Base-by-base conservation (phyloP, 2,797 vertebrate species). In the Sebastes trivittatus region DNA sequence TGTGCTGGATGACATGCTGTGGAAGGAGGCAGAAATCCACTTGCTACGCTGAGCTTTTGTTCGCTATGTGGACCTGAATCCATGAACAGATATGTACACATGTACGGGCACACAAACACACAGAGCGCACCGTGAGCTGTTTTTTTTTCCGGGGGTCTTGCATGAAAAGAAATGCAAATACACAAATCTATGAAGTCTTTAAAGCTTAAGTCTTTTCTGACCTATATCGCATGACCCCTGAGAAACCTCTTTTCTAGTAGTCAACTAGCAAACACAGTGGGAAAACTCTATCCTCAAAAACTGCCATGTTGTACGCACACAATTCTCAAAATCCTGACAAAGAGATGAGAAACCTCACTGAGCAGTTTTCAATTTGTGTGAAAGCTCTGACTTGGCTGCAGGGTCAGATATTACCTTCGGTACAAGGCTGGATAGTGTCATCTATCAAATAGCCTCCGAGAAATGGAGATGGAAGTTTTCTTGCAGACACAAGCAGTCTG, bases 401-500 rank as follows among this genome's bases (percentile, higher is more conserved):
- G 56, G 69, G 77, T 90, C 85, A 85, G 23, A 77, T 84, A 81
- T 85, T 81, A 73, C 71, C 64, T 78, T 72, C 49, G 54, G 61
- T 16, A 29, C 66, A 36, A 65, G 54, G 61, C 5, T 63, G 73
- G 54, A 74, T 72, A 67, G 72, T 70, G 72, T 73, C 83, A 81
- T 79, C 77, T 80, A 83, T 83, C 76, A 87, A 79, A 85, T 32
- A 72, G 32, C 59, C 54, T 70, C 46, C 27, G 46, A 69, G 78
- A 89, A 77, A 87, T 56, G 22, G 72, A 88, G 87, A 86, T 49
- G 75, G 34, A 78, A 65, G 70, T 82, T 87, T 85, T 91, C 64
- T 67, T 88, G 82, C 86, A 86, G 83, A 89, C 87, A 85, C 71
- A 72, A 92, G 86, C 88, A 89, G 70, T 84, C 76, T 71, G 72